These are phyloP conservation scores for Virgularia gustaviana DNA, from an alignment of 92 coral and sea anemone species.

Conservation along the genomic window DNA sequence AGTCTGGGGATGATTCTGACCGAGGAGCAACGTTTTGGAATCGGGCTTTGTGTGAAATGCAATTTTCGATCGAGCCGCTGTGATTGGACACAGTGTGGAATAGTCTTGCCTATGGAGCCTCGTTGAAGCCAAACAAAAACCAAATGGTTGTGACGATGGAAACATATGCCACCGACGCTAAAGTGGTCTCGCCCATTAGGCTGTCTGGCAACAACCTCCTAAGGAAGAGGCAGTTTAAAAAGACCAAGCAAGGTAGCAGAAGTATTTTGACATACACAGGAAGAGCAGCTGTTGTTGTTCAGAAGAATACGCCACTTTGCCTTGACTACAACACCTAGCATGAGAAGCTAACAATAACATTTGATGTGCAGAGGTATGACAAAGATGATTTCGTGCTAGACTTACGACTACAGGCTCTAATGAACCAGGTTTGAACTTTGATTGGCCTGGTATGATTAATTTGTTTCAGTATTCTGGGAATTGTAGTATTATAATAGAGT, in stretches of 20 bases:
- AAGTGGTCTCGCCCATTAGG: constrained; percentile 39
- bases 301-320: constrained; percentile 27
- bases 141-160: constrained; percentile 22
- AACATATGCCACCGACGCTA: constrained; percentile 13
- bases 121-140: neutral
- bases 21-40: constrained; percentile 41
- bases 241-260: constrained; percentile 33
- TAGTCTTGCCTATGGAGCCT: constrained; percentile 31
- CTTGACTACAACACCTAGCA: constrained; percentile 9
- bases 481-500: too few species aligned
- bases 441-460: too few species aligned
- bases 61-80: constrained; percentile 24
- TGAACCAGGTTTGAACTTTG: too few species aligned
- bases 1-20: constrained; percentile 37
- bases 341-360: too few species aligned
- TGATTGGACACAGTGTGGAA: constrained; percentile 34
- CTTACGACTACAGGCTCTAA: too few species aligned
- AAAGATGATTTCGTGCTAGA: too few species aligned
- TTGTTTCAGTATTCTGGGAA: too few species aligned
- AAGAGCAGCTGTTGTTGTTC: constrained; percentile 42
- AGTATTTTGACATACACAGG: constrained; percentile 19
- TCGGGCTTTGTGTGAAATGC: constrained; percentile 32
- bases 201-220: constrained; percentile 42
- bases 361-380: too few species aligned
- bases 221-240: constrained; percentile 47